Base-by-base conservation (phyloP, 1,140 invertebrate genomes). In the Drosophila azteca region DNA sequence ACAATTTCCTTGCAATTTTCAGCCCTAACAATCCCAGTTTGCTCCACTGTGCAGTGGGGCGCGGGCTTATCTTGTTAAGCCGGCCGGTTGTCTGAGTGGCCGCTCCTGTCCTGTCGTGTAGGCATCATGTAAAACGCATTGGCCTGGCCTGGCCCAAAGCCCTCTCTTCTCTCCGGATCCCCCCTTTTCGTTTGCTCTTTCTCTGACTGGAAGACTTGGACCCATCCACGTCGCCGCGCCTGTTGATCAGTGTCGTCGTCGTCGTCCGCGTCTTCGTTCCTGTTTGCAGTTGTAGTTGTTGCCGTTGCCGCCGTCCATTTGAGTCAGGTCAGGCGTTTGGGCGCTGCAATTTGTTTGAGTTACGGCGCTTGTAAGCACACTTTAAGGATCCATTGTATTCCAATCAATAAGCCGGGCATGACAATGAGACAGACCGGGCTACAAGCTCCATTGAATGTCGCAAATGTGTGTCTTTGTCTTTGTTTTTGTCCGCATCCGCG, bases 321-420 rank as follows among this genome's bases (percentile, higher is more conserved):
- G 78, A 62, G 59, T 60, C 73, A 88, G 79, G 59, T 60, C 73
- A 88, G 79, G 72, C 88, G 79, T 84, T 76, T 91, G 75, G 80
- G 73, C 73, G 77, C 77, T 79, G 85, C 90, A 91, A 91, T 91
- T 91, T 91, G 85, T 91, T 91, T 91, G 88, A 91, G 90, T 91
- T 91, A 91, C 90, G 90, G 90, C 90, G 90, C 90, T 91, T 90
- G 90, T 90, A 90, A 90, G 90, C 88, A 91, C 90, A 91, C 90
- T 91, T 91, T 91, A 91, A 91, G 90, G 84, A 83, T 90, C 90
- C 90, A 91, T 91, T 91, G 90, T 91, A 90, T 90, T 90, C 88
- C 88, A 90, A 90, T 90, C 85, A 90, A 90, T 90, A 90, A 79
- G 88, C 79, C 48, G 70, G 79, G 79, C 83, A 88, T 88, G 79